phyloP scores from a whole-genome alignment of 2,113 vertebrate genomes.

The Rousettus leschenaultii region DNA sequence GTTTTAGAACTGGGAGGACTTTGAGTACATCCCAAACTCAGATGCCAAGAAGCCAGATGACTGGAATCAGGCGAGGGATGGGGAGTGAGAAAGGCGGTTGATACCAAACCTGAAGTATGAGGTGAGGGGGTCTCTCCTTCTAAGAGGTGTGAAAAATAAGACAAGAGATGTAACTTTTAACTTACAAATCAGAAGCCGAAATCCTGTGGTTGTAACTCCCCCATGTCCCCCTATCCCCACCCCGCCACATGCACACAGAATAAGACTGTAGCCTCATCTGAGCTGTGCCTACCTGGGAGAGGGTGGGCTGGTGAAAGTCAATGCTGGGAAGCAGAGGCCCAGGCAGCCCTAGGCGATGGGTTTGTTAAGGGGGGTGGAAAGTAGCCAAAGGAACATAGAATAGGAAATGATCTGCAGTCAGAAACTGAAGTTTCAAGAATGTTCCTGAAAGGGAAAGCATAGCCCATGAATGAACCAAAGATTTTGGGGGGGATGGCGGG shows the following conservation, averaged over 20 bases:
- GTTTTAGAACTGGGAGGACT: slow-evolving; percentile 88
- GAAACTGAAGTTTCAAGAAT: not conserved
- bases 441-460: not conserved
- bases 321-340: not conserved
- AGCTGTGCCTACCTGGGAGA: not conserved
- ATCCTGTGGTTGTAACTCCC: not conserved
- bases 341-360: not conserved
- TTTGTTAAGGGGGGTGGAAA: not conserved
- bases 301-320: not conserved
- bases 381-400: not conserved
- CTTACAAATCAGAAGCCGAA: not conserved
- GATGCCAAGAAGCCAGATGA: slow-evolving; percentile 88
- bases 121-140: slow-evolving; percentile 66
- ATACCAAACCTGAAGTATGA: slow-evolving; percentile 88
- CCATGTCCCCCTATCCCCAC: no score
- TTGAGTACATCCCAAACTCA: slow-evolving; percentile 88
- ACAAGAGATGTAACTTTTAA: not conserved
- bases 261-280: not conserved
- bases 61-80: slow-evolving; percentile 90
- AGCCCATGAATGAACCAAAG: not conserved
- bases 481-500: no score
- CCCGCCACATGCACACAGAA: no score
- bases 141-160: not conserved
- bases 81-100: slow-evolving; percentile 89
- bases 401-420: slow-evolving; percentile 4